These are phyloP conservation scores for Nemurella pictetii DNA, from an alignment of 2,888 invertebrate genomes.

Conservation along the genomic window DNA sequence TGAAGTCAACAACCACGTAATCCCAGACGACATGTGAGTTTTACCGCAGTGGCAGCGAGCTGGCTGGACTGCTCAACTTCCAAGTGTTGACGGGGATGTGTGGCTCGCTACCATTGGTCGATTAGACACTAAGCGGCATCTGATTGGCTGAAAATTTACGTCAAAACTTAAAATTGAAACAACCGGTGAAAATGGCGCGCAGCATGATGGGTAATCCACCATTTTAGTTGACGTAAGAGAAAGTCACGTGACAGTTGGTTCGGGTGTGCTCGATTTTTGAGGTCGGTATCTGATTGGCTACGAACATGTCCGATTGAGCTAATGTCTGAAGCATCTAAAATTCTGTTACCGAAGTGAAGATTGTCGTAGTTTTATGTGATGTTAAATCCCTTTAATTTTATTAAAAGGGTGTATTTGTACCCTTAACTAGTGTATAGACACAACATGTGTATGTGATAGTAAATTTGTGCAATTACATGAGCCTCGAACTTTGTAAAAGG, in stretches of 20 bases:
- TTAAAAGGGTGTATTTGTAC: constrained; percentile 59
- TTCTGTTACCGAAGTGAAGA: constrained; percentile 61
- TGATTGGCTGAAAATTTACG: constrained; percentile 34
- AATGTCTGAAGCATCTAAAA: constrained; percentile 67
- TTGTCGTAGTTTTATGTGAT: constrained; percentile 56
- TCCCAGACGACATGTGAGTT: constrained; percentile 15
- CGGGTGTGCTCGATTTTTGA: constrained; percentile 55
- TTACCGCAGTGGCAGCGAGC: neutral
- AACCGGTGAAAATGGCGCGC: neutral
- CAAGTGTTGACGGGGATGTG: constrained; percentile 34
- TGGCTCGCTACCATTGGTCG: constrained; percentile 37
- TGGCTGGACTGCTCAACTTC: neutral
- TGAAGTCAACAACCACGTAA: constrained; percentile 11
- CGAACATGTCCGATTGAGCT: constrained; percentile 69
- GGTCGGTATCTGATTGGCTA: constrained; percentile 56
- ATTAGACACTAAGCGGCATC: neutral
- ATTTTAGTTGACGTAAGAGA: constrained; percentile 45
- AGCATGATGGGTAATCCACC: constrained; percentile 42
- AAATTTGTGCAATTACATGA: constrained; percentile 42
- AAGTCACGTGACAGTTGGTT: constrained; percentile 47
- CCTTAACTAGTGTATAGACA: constrained; percentile 44
- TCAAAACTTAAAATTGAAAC: neutral
- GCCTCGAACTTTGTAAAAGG: constrained; percentile 41
- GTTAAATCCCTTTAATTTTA: constrained; percentile 60
- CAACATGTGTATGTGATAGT: constrained; percentile 47